Percentiles rank a stretch among this genome's conserved stretches.
Evolutionary conservation across 1,140 invertebrate species (phyloP).

Genomic region (Branchinecta lynchi): DNA sequence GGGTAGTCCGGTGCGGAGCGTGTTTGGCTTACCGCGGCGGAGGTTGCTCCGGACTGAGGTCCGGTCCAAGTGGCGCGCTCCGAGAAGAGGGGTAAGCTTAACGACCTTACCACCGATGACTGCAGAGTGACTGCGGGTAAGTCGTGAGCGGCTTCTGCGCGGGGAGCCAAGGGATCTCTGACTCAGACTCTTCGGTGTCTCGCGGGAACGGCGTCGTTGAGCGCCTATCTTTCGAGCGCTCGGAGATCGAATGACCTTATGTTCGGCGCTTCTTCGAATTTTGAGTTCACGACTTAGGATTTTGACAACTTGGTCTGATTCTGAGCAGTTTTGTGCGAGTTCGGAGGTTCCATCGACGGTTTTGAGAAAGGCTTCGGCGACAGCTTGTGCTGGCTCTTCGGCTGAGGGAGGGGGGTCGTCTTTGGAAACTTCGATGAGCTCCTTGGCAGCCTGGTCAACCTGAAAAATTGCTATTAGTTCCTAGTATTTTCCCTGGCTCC

Average conservation of each 20-base stretch:
- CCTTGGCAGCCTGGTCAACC: background rate
- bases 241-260: conserved; percentile 55
- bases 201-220: conserved; percentile 47
- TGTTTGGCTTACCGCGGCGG: conserved; percentile 28
- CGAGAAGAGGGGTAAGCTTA: background rate
- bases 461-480: background rate
- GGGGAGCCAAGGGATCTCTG: conserved; percentile 22
- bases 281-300: conserved; percentile 51
- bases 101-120: background rate
- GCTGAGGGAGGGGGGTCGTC: background rate
- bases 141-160: background rate
- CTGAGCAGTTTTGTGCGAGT: conserved; percentile 38
- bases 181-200: conserved; percentile 30
- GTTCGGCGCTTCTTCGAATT: conserved; percentile 46
- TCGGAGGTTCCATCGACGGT: conserved; percentile 47
- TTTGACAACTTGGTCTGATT: conserved; percentile 49
- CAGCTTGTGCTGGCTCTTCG: background rate
- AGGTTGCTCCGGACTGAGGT: conserved; percentile 21
- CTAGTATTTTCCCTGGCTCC: too few relatives aligned
- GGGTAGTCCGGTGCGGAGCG: conserved; percentile 27
- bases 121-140: conserved; percentile 20
- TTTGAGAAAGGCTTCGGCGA: conserved; percentile 42
- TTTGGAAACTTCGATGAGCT: background rate
- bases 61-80: background rate
- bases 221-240: conserved; percentile 60